phyloP scores from a whole-genome alignment of 2,888 invertebrate genomes.

The Quadriops clusia region DNA sequence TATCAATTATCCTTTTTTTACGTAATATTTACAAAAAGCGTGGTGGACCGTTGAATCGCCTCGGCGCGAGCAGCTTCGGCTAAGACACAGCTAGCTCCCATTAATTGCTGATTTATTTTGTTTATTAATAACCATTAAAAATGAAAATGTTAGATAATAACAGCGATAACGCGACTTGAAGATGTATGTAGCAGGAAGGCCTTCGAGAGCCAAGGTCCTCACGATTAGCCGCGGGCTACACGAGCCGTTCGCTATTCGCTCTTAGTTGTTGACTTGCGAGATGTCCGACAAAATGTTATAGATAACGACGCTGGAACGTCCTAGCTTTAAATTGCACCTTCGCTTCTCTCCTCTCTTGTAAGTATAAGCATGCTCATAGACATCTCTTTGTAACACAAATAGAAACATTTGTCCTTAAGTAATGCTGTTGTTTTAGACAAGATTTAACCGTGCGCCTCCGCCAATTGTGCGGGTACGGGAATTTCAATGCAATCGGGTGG shows the following conservation, averaged over 20 bases:
- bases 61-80: too few species aligned
- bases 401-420: too few species aligned
- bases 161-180: slow-evolving; percentile 15
- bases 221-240: slow-evolving; percentile 17
- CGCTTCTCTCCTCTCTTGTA: not conserved
- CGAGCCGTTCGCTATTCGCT: slow-evolving; percentile 14
- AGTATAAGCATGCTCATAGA: slow-evolving; percentile 7
- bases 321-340: slow-evolving; percentile 6
- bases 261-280: too few species aligned
- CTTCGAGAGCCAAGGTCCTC: slow-evolving; percentile 22
- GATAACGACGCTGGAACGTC: slow-evolving; percentile 14
- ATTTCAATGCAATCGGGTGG: too few species aligned
- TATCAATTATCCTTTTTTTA: too few species aligned
- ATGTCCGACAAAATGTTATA: slow-evolving; percentile 17
- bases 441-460: too few species aligned
- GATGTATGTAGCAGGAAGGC: slow-evolving; percentile 23
- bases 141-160: slow-evolving; percentile 14
- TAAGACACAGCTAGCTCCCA: slow-evolving; percentile 5
- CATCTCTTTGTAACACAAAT: too few species aligned
- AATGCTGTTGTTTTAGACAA: too few species aligned
- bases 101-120: slow-evolving; percentile 13
- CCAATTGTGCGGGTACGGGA: too few species aligned
- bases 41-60: too few species aligned
- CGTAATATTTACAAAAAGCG: too few species aligned
- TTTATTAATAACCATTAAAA: slow-evolving; percentile 14